Percentiles rank a stretch among this genome's conserved stretches.
Conservation (phyloP, 2,888 invertebrate genomes). For the Lumbricus terrestris region DNA sequence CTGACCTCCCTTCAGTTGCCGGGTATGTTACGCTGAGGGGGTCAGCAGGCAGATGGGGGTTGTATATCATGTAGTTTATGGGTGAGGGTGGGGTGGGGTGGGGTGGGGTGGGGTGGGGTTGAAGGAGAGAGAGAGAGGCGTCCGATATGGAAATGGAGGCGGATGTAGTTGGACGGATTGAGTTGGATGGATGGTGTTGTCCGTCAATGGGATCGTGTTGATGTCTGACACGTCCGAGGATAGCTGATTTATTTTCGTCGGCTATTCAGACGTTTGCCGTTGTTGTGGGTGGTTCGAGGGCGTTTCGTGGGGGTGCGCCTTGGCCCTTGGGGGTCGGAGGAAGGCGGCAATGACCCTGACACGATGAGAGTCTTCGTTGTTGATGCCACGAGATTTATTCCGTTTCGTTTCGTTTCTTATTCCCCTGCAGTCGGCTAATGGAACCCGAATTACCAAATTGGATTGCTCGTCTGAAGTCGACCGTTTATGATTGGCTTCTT, state of each 20-base stretch:
- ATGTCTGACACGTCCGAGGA: background rate
- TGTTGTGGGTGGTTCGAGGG: background rate
- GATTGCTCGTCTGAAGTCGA: background rate
- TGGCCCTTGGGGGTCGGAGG: background rate
- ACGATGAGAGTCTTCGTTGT: background rate
- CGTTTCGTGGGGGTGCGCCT: background rate
- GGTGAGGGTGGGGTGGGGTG: too few species aligned
- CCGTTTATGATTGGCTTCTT: background rate
- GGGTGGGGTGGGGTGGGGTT: too few species aligned
- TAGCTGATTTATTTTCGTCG: background rate
- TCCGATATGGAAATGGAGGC: too few species aligned
- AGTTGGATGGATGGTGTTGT: background rate
- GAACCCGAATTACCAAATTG: background rate
- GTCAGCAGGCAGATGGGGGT: background rate
- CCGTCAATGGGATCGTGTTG: background rate
- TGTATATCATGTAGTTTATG: background rate
- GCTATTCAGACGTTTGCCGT: background rate
- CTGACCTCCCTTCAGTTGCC: background rate
- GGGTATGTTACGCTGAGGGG: background rate
- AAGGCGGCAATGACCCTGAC: too few species aligned
- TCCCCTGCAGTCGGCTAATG: conserved; percentile 3
- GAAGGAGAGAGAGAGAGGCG: too few species aligned
- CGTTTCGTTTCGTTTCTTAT: background rate
- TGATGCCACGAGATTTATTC: background rate
- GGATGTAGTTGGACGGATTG: background rate